These are phyloP conservation scores for Trichonephila inaurata DNA, from an alignment of 1,140 invertebrate species.

Conservation along the genomic window DNA sequence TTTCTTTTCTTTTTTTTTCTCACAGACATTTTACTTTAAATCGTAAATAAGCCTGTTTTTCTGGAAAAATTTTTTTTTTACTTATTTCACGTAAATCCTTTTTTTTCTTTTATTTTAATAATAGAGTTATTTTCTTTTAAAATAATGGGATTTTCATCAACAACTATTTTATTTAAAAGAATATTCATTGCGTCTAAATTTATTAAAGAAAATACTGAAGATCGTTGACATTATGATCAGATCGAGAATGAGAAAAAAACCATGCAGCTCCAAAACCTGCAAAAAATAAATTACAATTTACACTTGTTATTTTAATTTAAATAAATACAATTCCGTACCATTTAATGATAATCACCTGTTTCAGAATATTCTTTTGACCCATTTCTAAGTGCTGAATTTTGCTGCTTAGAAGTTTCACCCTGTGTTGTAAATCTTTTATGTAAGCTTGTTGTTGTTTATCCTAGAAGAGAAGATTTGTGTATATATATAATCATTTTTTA, in stretches of 20 bases:
- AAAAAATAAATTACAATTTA: neutral
- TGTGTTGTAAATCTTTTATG: neutral
- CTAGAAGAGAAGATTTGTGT: neutral
- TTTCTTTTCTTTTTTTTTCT: too few relatives aligned
- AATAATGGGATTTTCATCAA: neutral
- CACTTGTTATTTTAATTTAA: neutral
- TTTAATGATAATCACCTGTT: neutral
- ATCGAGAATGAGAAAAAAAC: conserved; percentile 52
- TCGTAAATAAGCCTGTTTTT: too few relatives aligned
- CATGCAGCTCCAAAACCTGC: conserved; percentile 60
- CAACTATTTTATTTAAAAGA: neutral
- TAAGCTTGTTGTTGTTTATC: conserved; percentile 5
- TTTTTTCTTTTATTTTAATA: too few relatives aligned
- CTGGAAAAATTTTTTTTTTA: too few relatives aligned
- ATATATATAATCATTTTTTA: too few relatives aligned
- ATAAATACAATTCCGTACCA: too few relatives aligned
- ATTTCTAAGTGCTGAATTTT: conserved; percentile 1
- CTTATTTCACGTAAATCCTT: too few relatives aligned
- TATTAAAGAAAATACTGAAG: conserved; percentile 59
- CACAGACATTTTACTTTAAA: too few relatives aligned
- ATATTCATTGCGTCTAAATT: neutral
- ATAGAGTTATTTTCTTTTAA: neutral
- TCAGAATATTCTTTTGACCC: neutral
- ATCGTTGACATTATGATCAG: conserved; percentile 64
- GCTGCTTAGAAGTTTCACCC: neutral